Percentiles rank a stretch among this genome's conserved stretches.
Evolutionary conservation across 1,140 invertebrate species (phyloP).

Genomic region (Drosophila chauvacae): DNA sequence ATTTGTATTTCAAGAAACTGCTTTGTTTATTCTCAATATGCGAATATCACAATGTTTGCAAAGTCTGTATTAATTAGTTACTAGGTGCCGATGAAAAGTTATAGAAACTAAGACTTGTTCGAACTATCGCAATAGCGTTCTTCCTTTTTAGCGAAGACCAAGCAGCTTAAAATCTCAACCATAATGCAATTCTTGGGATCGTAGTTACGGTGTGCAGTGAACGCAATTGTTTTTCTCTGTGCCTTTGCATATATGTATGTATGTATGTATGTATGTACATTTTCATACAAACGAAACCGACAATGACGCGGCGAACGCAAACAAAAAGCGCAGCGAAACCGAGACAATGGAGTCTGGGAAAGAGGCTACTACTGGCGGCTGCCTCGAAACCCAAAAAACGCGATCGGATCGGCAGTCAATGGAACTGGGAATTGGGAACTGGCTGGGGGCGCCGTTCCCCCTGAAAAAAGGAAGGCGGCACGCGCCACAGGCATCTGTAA

Average conservation of each 20-base stretch:
- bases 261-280: neutral
- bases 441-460: slow-evolving; percentile 17
- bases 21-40: too few species aligned
- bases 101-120: neutral
- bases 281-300: slow-evolving; percentile 45
- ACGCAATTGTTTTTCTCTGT: slow-evolving; percentile 27
- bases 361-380: slow-evolving; percentile 29
- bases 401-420: slow-evolving; percentile 54
- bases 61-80: neutral
- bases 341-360: slow-evolving; percentile 51
- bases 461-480: slow-evolving; percentile 39
- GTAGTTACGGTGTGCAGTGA: slow-evolving; percentile 21
- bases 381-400: slow-evolving; percentile 49
- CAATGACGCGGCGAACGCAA: slow-evolving; percentile 18
- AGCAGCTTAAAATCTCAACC: neutral
- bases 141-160: neutral
- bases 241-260: slow-evolving; percentile 17
- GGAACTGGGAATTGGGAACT: slow-evolving; percentile 38
- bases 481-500: slow-evolving; percentile 60
- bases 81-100: neutral
- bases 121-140: neutral
- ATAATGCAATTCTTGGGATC: neutral
- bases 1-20: too few species aligned
- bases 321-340: slow-evolving; percentile 31
- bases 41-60: neutral